Evolutionary conservation across 2,113 vertebrate genomes (phyloP).

Genomic region (Aramus guarauna): DNA sequence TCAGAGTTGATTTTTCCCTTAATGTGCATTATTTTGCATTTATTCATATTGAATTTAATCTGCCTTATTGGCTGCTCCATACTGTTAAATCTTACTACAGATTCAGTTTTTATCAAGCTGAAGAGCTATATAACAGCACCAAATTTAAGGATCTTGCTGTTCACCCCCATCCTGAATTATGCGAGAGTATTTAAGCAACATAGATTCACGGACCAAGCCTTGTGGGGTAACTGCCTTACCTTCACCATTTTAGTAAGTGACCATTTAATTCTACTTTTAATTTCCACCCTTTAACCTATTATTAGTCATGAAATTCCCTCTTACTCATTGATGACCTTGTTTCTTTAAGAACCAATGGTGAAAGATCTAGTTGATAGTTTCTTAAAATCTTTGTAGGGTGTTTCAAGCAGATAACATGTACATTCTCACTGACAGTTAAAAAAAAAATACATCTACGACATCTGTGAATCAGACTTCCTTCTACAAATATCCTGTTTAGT

Average conservation of each 20-base stretch:
- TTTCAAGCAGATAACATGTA: neutral
- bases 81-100: neutral
- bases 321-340: neutral
- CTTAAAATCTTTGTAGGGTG: neutral
- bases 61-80: neutral
- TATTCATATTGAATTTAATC: neutral
- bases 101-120: neutral
- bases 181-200: neutral
- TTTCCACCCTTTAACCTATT: neutral
- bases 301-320: neutral
- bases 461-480: neutral
- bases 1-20: neutral
- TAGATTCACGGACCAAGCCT: neutral
- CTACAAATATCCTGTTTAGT: neutral
- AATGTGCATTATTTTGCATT: neutral
- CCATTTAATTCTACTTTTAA: neutral
- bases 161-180: neutral
- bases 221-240: neutral
- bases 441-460: neutral
- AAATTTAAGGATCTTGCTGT: neutral
- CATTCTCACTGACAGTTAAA: neutral
- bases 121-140: neutral
- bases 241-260: neutral
- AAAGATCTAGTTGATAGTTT: neutral
- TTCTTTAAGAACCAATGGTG: neutral